phyloP scores from a whole-genome alignment of 2,888 invertebrate genomes.

The Rhorus exstirpatorius region DNA sequence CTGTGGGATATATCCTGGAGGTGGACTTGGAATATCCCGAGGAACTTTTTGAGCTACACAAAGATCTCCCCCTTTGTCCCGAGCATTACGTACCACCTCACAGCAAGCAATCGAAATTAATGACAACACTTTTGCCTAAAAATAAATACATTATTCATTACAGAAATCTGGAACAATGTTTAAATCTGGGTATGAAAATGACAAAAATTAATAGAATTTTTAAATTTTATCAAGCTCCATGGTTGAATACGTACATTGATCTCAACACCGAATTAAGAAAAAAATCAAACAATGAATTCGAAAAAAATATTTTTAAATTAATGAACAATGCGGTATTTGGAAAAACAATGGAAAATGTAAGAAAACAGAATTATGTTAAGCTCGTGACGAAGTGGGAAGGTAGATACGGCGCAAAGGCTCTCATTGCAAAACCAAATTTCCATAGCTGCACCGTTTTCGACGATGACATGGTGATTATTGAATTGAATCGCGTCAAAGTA shows the following conservation, averaged over 20 bases:
- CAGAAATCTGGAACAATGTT: constrained; percentile 78
- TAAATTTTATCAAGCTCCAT: constrained; percentile 69
- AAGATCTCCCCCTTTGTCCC: not conserved
- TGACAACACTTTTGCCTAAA: constrained; percentile 28
- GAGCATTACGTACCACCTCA: not conserved
- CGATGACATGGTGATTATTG: constrained; percentile 80
- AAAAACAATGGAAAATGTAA: constrained; percentile 77
- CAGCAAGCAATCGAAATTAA: constrained; percentile 15
- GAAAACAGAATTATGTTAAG: constrained; percentile 79
- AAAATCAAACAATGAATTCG: constrained; percentile 3
- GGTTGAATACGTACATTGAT: constrained; percentile 82
- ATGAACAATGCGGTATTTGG: constrained; percentile 64
- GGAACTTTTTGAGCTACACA: not conserved
- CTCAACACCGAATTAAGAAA: constrained; percentile 78
- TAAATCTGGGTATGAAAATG: constrained; percentile 71
- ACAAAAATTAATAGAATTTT: constrained; percentile 79
- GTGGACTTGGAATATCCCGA: not conserved
- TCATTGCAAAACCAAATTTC: constrained; percentile 81
- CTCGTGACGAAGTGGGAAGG: constrained; percentile 67
- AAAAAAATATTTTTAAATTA: constrained; percentile 41
- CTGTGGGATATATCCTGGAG: not conserved
- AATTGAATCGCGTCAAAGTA: constrained; percentile 51
- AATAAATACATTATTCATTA: constrained; percentile 79
- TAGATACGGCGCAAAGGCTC: constrained; percentile 53
- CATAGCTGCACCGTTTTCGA: constrained; percentile 76